Percentiles rank a stretch among this genome's conserved stretches.
These are phyloP conservation scores for Neopelma chrysocephalum DNA, from an alignment of 2,797 vertebrate species.

Conservation along the genomic window DNA sequence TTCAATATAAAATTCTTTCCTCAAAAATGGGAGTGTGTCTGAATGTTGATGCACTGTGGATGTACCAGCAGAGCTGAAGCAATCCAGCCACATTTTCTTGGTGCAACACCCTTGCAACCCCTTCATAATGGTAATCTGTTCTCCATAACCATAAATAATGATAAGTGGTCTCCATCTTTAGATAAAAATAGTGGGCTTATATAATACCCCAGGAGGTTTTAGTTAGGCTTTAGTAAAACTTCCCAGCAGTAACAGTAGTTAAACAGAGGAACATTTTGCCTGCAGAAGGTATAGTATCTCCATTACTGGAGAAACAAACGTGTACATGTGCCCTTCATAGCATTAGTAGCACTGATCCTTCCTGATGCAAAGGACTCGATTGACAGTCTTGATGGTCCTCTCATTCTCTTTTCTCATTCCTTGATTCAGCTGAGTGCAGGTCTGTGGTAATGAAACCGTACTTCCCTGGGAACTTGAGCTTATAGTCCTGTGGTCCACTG, in stretches of 20 bases:
- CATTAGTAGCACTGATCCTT: background rate
- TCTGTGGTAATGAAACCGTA: background rate
- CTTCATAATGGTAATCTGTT: background rate
- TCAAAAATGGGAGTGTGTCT: background rate
- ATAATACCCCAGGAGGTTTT: background rate
- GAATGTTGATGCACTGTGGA: background rate
- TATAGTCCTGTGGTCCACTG: background rate
- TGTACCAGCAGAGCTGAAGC: background rate
- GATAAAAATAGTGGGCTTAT: background rate
- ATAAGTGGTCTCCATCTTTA: background rate
- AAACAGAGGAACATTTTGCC: background rate
- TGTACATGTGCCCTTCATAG: background rate
- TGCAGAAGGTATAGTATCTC: background rate
- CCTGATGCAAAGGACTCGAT: accelerated
- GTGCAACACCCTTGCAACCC: background rate
- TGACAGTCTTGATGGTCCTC: background rate
- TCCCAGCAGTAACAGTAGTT: background rate
- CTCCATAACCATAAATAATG: background rate
- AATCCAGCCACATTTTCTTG: background rate
- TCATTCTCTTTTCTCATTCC: background rate
- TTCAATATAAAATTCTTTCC: background rate
- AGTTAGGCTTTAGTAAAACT: background rate
- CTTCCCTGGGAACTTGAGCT: background rate
- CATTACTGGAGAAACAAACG: background rate
- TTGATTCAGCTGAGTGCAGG: background rate